Conservation (phyloP, 2,797 vertebrate species). For the Momotus momota region DNA sequence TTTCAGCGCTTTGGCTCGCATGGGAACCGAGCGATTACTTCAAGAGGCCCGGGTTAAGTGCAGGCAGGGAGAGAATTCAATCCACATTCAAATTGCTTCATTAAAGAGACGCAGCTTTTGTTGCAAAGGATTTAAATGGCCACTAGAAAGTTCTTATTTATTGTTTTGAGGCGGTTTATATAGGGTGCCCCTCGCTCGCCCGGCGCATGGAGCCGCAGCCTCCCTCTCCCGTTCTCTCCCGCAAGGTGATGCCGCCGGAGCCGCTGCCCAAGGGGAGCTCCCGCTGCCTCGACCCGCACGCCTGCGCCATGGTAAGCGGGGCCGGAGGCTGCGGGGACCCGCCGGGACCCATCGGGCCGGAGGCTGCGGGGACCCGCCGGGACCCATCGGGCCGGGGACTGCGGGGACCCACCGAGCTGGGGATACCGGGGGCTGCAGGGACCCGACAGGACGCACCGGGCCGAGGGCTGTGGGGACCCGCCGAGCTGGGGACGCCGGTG, state of each 20-base stretch:
- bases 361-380: background rate
- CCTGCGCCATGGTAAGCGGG: constrained; percentile 90
- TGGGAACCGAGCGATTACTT: constrained; percentile 72
- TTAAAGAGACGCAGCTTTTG: constrained; percentile 92
- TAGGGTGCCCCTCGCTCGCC: constrained; percentile 79
- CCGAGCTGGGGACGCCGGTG: constrained; percentile 22
- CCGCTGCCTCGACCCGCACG: constrained; percentile 78
- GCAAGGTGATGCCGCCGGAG: constrained; percentile 81
- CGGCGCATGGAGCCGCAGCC: constrained; percentile 77
- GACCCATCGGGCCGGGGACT: background rate
- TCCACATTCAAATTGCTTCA: constrained; percentile 96
- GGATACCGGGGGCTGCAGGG: background rate
- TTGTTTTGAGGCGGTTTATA: constrained; percentile 90
- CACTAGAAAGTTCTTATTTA: constrained; percentile 88
- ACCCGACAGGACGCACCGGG: background rate
- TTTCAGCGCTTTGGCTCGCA: constrained; percentile 82
- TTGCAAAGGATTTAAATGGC: constrained; percentile 88
- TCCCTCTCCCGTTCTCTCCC: constrained; percentile 70
- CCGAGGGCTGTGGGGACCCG: background rate
- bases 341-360: background rate
- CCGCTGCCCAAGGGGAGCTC: constrained; percentile 60
- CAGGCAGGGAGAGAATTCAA: constrained; percentile 84
- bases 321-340: background rate
- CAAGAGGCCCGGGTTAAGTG: constrained; percentile 75
- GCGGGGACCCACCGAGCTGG: constrained; percentile 12